Evolutionary conservation across 2,888 invertebrate genomes (phyloP), one percentile per base, ranked within the genome.

Genomic region (Drosophila mimica): DNA sequence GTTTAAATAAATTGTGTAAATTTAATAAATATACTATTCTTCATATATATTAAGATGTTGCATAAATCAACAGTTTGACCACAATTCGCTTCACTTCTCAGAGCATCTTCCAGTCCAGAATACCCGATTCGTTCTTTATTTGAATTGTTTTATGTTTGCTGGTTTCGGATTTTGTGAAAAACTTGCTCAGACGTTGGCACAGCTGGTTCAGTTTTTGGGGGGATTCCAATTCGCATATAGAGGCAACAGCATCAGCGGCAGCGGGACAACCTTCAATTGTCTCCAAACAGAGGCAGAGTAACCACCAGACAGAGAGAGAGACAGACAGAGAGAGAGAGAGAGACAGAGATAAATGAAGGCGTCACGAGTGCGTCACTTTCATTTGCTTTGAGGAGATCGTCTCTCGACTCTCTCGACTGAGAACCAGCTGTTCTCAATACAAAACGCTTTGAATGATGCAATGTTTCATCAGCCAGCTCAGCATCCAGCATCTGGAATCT

Each of bases 391-490:
- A 51, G 38, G 33, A 59, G 68, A 64, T 64, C 65, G 58, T 59
- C 33, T 25, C 56, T 34, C n/a, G n/a, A n/a, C n/a, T n/a, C n/a
- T n/a, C n/a, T n/a, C 25, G 25, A 34, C 36, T 28, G 13, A 54
- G 67, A 62, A 56, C 70, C 54, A 51, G 30, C 78, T 64, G 66
- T 40, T 34, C 58, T 58, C 34, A 57, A 75, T 11, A 13, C 62
- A 17, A 20, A 68, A 68, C 59, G 6, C 7, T 46, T 13, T 77
- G 76, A 65, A 76, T 91, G 91, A 91, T 91, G 91, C 90, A 91
- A 91, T 88, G 71, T 89, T 89, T 83, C 91, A 82, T 88, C 83
- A 91, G 79, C 71, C 81, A 85, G 51, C 28, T 20, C 49, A 43
- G 51, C 51, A 11, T 31, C 48, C 1, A n/a, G 20, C 64, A 28